Percentiles rank a stretch among this genome's conserved stretches.
Conservation (phyloP, 2,888 invertebrate species). For the Notocelia uddmanniana region DNA sequence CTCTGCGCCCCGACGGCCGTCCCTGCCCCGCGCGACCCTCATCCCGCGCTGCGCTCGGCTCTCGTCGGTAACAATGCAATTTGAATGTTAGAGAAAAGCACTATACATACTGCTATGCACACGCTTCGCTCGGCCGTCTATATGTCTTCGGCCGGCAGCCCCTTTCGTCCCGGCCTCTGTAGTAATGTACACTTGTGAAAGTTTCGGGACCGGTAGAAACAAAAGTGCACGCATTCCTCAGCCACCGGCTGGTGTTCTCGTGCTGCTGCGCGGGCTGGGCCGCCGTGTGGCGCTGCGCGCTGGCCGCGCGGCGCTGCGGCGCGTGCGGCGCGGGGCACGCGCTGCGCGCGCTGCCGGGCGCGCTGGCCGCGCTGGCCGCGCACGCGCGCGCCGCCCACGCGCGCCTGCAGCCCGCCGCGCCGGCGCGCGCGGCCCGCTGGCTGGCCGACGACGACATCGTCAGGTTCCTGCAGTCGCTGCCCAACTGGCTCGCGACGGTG, state of each 20-base stretch:
- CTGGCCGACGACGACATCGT: slow-evolving; percentile 98
- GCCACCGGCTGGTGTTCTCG: slow-evolving; percentile 72
- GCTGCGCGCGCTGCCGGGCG: slow-evolving; percentile 55
- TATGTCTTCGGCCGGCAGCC: too few relatives aligned
- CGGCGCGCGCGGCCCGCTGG: slow-evolving; percentile 81
- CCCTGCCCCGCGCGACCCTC: too few relatives aligned
- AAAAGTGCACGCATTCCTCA: slow-evolving; percentile 55
- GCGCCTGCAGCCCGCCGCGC: slow-evolving; percentile 54
- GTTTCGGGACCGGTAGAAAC: too few relatives aligned
- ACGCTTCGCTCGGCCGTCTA: too few relatives aligned
- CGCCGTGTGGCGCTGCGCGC: slow-evolving; percentile 52
- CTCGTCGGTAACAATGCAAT: too few relatives aligned
- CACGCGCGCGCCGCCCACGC: slow-evolving; percentile 55
- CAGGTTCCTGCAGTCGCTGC: slow-evolving; percentile 92
- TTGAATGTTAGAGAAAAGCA: too few relatives aligned
- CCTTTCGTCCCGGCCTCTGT: too few relatives aligned
- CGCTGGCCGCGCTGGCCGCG: slow-evolving; percentile 58
- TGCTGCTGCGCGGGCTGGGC: slow-evolving; percentile 66
- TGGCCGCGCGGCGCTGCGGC: slow-evolving; percentile 59
- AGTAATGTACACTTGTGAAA: too few relatives aligned
- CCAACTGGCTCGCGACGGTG: slow-evolving; percentile 67
- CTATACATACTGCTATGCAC: too few relatives aligned
- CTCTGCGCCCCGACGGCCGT: too few relatives aligned
- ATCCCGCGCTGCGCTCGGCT: too few relatives aligned
- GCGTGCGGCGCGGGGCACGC: slow-evolving; percentile 58